These are phyloP conservation scores for Styela plicata DNA, from an alignment of 23 tunicate genomes.

Conservation along the genomic window DNA sequence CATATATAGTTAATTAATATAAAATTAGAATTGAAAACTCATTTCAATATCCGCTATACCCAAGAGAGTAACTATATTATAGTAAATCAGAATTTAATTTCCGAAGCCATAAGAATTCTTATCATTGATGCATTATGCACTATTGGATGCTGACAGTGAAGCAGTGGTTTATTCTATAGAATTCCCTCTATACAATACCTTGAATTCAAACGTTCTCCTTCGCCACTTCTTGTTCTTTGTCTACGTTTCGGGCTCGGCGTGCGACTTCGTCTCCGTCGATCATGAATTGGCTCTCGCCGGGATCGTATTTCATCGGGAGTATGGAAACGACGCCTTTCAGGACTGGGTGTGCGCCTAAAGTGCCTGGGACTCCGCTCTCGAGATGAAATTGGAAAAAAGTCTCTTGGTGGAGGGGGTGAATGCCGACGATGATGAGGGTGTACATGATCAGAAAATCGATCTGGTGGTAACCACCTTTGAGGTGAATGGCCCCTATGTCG, in stretches of 20 bases:
- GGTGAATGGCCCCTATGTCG: background rate
- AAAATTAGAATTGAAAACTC: too few relatives aligned
- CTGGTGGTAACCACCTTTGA: slow-evolving; percentile 4
- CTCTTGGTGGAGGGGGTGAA: slow-evolving; percentile 35
- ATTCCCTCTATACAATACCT: too few relatives aligned
- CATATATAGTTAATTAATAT: too few relatives aligned
- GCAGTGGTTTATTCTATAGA: too few relatives aligned
- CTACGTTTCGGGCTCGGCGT: background rate
- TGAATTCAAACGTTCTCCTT: background rate
- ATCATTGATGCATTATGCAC: too few relatives aligned
- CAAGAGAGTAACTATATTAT: too few relatives aligned
- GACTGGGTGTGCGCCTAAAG: background rate
- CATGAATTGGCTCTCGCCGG: background rate
- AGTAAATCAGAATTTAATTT: too few relatives aligned
- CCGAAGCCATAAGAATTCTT: too few relatives aligned
- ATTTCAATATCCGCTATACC: too few relatives aligned
- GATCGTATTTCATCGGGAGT: background rate
- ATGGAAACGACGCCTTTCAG: background rate
- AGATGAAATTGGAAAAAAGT: slow-evolving; percentile 40
- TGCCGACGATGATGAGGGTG: slow-evolving; percentile 27
- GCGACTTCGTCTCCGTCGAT: background rate
- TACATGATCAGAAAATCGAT: slow-evolving; percentile 48
- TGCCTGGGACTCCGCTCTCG: background rate
- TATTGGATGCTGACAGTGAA: too few relatives aligned
- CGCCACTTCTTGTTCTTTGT: background rate